Evolutionary conservation across 2,113 vertebrate genomes (phyloP).

Genomic region (Phoxinus phoxinus): DNA sequence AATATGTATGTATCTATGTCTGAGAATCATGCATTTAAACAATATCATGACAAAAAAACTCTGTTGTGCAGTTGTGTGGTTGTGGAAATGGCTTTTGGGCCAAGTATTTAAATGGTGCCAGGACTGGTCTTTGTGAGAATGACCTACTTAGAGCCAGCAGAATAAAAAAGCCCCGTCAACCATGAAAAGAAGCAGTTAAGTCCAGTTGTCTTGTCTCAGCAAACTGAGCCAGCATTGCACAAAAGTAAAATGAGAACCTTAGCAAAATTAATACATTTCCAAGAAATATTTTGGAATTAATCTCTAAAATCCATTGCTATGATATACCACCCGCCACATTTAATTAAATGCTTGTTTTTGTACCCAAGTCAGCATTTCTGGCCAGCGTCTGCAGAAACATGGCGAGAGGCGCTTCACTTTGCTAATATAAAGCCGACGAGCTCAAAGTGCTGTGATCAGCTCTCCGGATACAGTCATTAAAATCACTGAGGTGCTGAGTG

Average conservation of each 20-base stretch:
- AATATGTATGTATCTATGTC: background rate
- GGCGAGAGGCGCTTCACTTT: conserved; percentile 60
- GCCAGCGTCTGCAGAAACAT: conserved; percentile 59
- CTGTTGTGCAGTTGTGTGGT: background rate
- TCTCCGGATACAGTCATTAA: conserved; percentile 52
- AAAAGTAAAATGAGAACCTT: background rate
- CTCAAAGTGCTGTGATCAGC: conserved; percentile 74
- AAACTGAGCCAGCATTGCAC: background rate
- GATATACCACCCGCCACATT: conserved; percentile 58
- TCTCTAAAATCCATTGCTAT: background rate
- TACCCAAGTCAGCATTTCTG: conserved; percentile 74
- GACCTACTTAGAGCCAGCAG: conserved; percentile 64
- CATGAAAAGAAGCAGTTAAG: conserved; percentile 50
- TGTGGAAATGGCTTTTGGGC: background rate
- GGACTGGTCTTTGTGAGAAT: conserved; percentile 52
- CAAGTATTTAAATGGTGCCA: conserved; percentile 30
- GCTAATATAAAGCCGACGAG: conserved; percentile 68
- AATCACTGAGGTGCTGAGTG: conserved; percentile 46
- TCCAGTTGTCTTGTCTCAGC: background rate
- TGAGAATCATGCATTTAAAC: background rate
- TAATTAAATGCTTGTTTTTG: conserved; percentile 74
- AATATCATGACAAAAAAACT: background rate
- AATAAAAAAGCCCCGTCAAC: conserved; percentile 52
- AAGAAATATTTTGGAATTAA: background rate
- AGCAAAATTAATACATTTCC: background rate